These are phyloP conservation scores for Epistrophe grossulariae DNA, from an alignment of 2,888 invertebrate genomes.

Conservation along the genomic window DNA sequence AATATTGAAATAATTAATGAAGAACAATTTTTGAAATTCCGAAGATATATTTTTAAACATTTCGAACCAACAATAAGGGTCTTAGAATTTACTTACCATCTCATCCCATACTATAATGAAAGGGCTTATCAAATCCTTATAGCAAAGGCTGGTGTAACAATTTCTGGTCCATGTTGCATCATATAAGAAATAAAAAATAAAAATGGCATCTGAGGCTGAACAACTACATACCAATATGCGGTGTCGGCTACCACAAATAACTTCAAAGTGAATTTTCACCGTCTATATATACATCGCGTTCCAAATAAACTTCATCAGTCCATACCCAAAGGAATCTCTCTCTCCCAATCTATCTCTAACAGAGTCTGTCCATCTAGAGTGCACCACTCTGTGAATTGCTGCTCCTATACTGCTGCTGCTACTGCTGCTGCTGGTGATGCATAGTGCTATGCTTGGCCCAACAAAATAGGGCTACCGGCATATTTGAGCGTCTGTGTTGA, in stretches of 20 bases:
- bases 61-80: too few relatives aligned
- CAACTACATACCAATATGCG: neutral
- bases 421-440: neutral
- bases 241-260: slow-evolving; percentile 61
- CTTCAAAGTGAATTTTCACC: slow-evolving; percentile 65
- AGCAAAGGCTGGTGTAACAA: neutral
- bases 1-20: too few relatives aligned
- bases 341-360: slow-evolving; percentile 65
- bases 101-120: neutral
- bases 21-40: too few relatives aligned
- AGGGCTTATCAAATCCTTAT: neutral
- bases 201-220: slow-evolving; percentile 12
- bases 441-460: slow-evolving; percentile 21
- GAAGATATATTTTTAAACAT: too few relatives aligned
- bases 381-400: neutral
- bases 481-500: slow-evolving; percentile 58
- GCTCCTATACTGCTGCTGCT: slow-evolving; percentile 1
- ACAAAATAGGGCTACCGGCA: slow-evolving; percentile 73
- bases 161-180: slow-evolving; percentile 42
- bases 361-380: slow-evolving; percentile 35
- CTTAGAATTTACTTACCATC: neutral
- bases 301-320: slow-evolving; percentile 69
- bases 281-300: slow-evolving; percentile 55
- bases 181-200: slow-evolving; percentile 26
- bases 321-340: slow-evolving; percentile 71